These are phyloP conservation scores for Euglossa dilemma DNA, from an alignment of 1,140 invertebrate species.

Conservation along the genomic window DNA sequence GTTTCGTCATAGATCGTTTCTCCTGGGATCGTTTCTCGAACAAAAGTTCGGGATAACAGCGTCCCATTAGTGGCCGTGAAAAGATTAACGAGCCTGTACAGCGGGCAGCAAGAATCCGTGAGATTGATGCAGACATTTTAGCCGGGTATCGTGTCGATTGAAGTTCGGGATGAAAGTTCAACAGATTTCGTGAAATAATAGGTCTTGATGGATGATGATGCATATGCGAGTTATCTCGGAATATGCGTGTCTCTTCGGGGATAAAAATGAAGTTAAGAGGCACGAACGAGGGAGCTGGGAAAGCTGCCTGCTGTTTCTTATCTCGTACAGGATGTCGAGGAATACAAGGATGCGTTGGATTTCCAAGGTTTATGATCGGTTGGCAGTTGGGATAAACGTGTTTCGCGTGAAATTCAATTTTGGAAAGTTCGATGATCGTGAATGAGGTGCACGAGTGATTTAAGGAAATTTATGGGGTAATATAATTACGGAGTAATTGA, in stretches of 20 bases:
- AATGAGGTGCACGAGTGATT: too few species aligned
- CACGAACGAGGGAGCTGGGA: background rate
- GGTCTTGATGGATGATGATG: background rate
- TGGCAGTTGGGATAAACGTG: too few species aligned
- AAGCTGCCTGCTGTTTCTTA: background rate
- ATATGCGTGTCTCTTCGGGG: background rate
- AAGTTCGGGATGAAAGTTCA: background rate
- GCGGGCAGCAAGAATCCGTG: background rate
- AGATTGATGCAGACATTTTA: slow-evolving; percentile 29
- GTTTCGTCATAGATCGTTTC: slow-evolving; percentile 30
- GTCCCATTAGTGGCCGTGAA: slow-evolving; percentile 27
- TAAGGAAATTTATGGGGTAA: too few species aligned
- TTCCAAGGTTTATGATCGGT: too few species aligned
- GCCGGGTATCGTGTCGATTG: background rate
- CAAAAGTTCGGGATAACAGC: slow-evolving; percentile 27
- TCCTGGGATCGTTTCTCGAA: background rate
- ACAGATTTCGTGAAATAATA: slow-evolving; percentile 14
- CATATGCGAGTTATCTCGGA: background rate
- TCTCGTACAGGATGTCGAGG: too few species aligned
- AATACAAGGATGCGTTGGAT: too few species aligned
- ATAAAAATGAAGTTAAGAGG: background rate
- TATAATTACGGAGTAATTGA: too few species aligned
- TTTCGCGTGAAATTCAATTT: too few species aligned
- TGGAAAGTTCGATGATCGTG: too few species aligned
- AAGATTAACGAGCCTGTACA: slow-evolving; percentile 33